Base-by-base conservation (phyloP, 2,888 invertebrate genomes). In the Hybos culiciformis region DNA sequence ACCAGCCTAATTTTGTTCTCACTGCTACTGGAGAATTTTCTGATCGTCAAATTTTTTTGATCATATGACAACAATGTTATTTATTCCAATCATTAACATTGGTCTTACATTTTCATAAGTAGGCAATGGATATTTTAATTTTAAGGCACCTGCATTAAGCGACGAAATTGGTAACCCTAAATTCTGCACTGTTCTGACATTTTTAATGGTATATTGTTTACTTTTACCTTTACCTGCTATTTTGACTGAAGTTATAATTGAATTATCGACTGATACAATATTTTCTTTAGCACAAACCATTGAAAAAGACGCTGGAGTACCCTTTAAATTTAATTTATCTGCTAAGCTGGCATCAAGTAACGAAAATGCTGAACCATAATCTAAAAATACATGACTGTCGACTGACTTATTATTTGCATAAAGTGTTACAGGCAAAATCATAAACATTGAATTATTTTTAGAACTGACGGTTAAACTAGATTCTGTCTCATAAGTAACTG, bases 281-380 rank as follows among this genome's bases (percentile, higher is more conserved):
- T 44, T 47, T 7, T 47, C 41, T 14, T 43, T n/a, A n/a, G n/a
- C n/a, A n/a, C 42, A 39, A 46, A 49, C 48, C 50, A 53, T 37
- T 49, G 47, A 4, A 50, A 31, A 3, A 43, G 29, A 8, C 26
- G 43, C 38, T 17, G 42, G 39, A 14, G 46, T 46, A 2, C 51
- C 50, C 20, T 41, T 44, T 4, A 50, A 24, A 23, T 47, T 48
- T 26, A 48, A 18, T 8, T 41, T 15, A 3, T 47, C 37, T 19
- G 47, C 46, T 2, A 47, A 9, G 8, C 29, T 14, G 6, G 42
- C 43, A 7, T 50, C 47, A 15, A 51, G 19, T 5, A 50, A 42
- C 1, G 48, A 46, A 2, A 48, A 39, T 5, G 48, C 48, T n/a
- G 49, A 50, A 26, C 47, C 49, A 37, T 48, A 42, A 15, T 45